Evolutionary conservation across 2,888 invertebrate species (phyloP).

Genomic region (Drosophila sordidula): DNA sequence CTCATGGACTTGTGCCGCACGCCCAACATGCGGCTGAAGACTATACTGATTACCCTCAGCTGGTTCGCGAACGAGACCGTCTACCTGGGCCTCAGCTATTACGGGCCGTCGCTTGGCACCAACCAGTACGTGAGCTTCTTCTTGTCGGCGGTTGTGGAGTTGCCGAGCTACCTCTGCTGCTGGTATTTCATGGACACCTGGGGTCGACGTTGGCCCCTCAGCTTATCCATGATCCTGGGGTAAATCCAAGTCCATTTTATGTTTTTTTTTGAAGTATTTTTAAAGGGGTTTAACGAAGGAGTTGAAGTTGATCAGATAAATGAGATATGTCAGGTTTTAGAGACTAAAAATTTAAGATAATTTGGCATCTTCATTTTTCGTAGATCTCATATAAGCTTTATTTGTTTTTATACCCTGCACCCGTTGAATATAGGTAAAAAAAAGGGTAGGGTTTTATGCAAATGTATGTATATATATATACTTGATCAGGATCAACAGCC

Average conservation of each 20-base stretch:
- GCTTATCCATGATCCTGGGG: slow-evolving; percentile 93
- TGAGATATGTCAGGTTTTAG: no score
- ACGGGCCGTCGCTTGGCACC: slow-evolving; percentile 94
- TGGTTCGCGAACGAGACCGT: slow-evolving; percentile 98
- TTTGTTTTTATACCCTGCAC: no score
- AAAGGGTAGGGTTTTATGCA: no score
- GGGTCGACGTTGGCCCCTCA: slow-evolving; percentile 95
- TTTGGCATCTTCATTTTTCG: no score
- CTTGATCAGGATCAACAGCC: no score
- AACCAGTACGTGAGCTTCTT: slow-evolving; percentile 96
- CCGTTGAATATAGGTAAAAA: no score
- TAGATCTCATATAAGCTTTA: no score
- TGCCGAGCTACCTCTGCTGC: slow-evolving; percentile 94
- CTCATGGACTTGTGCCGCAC: slow-evolving; percentile 87
- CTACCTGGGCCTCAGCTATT: slow-evolving; percentile 95
- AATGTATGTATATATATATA: no score
- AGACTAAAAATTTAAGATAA: no score
- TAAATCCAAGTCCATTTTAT: slow-evolving; percentile 85
- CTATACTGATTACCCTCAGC: slow-evolving; percentile 92
- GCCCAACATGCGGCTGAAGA: slow-evolving; percentile 95
- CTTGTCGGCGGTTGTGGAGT: slow-evolving; percentile 93
- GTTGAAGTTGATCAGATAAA: no score
- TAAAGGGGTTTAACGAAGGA: no score
- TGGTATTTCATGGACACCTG: slow-evolving; percentile 96
- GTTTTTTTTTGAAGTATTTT: no score